phyloP scores from a whole-genome alignment of 2,888 invertebrate genomes.

The Chouioia cunea region DNA sequence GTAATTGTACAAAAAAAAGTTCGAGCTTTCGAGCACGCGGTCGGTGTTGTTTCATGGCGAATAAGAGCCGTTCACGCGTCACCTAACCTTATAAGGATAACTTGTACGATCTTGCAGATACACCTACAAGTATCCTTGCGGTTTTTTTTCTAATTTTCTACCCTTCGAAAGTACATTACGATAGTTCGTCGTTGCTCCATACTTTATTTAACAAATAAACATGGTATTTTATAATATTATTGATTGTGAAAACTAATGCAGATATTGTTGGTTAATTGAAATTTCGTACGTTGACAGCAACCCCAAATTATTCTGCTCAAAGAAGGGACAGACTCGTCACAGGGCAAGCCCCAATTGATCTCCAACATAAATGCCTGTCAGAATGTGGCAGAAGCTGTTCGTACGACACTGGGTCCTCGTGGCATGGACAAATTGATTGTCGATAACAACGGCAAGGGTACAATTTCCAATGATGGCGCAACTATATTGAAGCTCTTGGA shows the following conservation, averaged over 20 bases:
- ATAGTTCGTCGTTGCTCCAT: no score
- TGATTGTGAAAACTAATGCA: no score
- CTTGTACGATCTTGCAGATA: constrained; percentile 19
- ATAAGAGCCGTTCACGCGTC: constrained; percentile 7
- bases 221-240: no score
- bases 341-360: constrained; percentile 95
- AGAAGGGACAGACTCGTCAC: constrained; percentile 96
- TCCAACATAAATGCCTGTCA: constrained; percentile 99
- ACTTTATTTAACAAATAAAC: no score
- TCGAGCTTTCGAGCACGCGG: constrained; percentile 26
- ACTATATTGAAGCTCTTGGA: constrained; percentile 99
- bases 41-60: constrained; percentile 3
- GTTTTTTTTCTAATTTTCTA: no score
- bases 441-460: constrained; percentile 88
- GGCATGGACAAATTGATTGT: constrained; percentile 99
- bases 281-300: constrained; percentile 76
- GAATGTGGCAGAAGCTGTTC: constrained; percentile 93
- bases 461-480: constrained; percentile 99
- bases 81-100: constrained; percentile 50
- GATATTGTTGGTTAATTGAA: no score
- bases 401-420: constrained; percentile 97
- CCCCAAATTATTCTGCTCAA: constrained; percentile 97
- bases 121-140: no score
- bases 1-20: no score
- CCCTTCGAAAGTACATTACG: no score